Percentiles rank a stretch among this genome's conserved stretches.
These are phyloP conservation scores for Nematostella vectensis DNA, from an alignment of 92 coral and sea anemone genomes.

Conservation along the genomic window DNA sequence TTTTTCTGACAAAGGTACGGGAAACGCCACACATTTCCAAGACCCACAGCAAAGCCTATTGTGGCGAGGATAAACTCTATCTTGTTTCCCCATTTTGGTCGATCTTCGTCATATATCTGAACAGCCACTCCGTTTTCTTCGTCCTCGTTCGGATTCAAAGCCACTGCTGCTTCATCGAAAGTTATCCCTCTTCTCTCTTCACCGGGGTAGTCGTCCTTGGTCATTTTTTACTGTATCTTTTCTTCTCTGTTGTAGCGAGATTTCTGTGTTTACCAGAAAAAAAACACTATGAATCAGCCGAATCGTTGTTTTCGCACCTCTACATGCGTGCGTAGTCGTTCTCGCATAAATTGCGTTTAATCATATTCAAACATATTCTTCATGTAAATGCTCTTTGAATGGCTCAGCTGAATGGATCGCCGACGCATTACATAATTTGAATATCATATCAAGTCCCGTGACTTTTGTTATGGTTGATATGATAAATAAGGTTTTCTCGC, in stretches of 20 bases:
- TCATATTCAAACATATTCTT: neutral
- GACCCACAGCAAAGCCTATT: constrained; percentile 50
- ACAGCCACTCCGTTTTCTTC: neutral
- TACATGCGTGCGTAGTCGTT: neutral
- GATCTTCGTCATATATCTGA: constrained; percentile 7
- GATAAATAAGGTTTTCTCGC: too few relatives aligned
- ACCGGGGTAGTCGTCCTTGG: neutral
- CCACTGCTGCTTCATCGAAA: neutral
- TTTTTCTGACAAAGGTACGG: constrained; percentile 12
- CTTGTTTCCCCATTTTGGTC: constrained; percentile 35
- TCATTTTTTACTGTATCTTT: neutral
- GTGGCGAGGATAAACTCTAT: constrained; percentile 37
- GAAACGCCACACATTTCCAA: constrained; percentile 55
- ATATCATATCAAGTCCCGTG: too few relatives aligned
- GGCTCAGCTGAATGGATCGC: neutral
- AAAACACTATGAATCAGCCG: too few relatives aligned
- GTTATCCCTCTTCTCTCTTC: neutral
- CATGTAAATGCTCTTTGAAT: neutral
- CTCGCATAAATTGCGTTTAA: neutral
- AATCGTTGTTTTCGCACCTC: too few relatives aligned
- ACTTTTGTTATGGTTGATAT: too few relatives aligned
- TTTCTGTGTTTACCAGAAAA: too few relatives aligned
- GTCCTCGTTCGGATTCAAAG: neutral
- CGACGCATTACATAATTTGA: too few relatives aligned
- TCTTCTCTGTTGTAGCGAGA: too few relatives aligned